These are phyloP conservation scores for Dromaius novaehollandiae DNA, from an alignment of 2,113 vertebrate species.

Conservation along the genomic window DNA sequence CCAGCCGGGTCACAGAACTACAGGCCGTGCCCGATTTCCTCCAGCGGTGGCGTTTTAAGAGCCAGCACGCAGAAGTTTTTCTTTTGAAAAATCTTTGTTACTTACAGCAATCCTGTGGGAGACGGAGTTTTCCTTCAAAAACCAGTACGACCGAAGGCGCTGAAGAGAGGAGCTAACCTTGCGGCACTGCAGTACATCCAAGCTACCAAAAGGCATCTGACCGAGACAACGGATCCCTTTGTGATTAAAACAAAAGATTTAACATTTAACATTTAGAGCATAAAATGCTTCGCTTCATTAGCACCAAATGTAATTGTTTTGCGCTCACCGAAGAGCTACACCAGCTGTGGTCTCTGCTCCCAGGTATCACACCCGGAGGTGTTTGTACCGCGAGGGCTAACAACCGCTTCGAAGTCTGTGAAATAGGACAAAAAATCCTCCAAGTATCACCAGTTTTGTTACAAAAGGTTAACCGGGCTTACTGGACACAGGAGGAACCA, in stretches of 20 bases:
- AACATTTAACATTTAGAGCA: rapidly evolving
- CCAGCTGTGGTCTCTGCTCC: background rate
- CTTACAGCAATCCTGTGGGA: background rate
- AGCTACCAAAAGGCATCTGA: no score
- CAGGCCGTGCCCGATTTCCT: rapidly evolving
- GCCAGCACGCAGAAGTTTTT: background rate
- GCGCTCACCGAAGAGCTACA: background rate
- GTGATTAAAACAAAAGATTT: background rate
- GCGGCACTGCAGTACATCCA: rapidly evolving
- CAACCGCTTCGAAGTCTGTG: background rate
- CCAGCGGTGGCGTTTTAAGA: background rate
- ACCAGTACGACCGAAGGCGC: background rate
- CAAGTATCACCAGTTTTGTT: background rate
- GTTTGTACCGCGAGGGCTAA: rapidly evolving
- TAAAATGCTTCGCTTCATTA: rapidly evolving
- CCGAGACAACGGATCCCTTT: background rate
- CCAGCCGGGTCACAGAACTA: no score
- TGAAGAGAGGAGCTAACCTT: background rate
- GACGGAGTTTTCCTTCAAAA: background rate
- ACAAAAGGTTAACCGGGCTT: background rate
- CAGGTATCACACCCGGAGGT: rapidly evolving
- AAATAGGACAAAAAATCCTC: rapidly evolving
- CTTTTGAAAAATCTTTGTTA: background rate
- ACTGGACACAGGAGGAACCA: rapidly evolving
- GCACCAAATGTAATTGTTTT: background rate